Percentiles rank a stretch among this genome's conserved stretches.
phyloP scores from a whole-genome alignment of 2,888 invertebrate genomes.

The Cerastis rubricosa region DNA sequence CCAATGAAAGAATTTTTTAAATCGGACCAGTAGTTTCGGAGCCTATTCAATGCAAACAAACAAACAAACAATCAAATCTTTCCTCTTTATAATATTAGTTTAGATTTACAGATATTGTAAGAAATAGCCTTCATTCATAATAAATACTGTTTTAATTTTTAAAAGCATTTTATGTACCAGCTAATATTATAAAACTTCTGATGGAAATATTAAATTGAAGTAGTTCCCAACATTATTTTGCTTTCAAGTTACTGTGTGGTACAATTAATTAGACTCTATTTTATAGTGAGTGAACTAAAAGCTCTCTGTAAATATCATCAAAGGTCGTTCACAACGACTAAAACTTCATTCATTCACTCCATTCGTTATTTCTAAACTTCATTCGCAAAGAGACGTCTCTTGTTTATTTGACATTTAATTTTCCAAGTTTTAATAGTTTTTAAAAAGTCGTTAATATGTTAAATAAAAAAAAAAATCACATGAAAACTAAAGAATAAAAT shows the following conservation, averaged over 20 bases:
- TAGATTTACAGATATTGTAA: too few species aligned
- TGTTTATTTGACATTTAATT: conserved; percentile 1
- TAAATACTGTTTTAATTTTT: background rate
- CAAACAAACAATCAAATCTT: too few species aligned
- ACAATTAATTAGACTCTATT: conserved; percentile 39
- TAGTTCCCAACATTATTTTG: conserved; percentile 16
- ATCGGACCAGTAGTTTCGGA: too few species aligned
- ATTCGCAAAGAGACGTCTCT: conserved; percentile 1
- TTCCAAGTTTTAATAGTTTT: background rate
- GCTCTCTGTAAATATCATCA: conserved; percentile 15
- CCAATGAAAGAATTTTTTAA: too few species aligned
- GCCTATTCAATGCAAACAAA: too few species aligned
- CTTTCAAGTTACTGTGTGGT: background rate
- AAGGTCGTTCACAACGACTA: conserved; percentile 4
- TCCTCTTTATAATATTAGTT: too few species aligned
- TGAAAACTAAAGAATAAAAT: too few species aligned
- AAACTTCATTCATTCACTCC: background rate
- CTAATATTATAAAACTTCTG: background rate
- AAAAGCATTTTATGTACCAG: background rate
- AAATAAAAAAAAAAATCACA: too few species aligned
- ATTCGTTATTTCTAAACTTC: conserved; percentile 8
- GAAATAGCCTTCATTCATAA: background rate
- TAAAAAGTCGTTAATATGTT: background rate
- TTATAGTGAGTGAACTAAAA: conserved; percentile 12
- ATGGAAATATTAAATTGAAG: conserved; percentile 7